Conservation (phyloP, 2,113 vertebrate species). For the Lagopus leucura region DNA sequence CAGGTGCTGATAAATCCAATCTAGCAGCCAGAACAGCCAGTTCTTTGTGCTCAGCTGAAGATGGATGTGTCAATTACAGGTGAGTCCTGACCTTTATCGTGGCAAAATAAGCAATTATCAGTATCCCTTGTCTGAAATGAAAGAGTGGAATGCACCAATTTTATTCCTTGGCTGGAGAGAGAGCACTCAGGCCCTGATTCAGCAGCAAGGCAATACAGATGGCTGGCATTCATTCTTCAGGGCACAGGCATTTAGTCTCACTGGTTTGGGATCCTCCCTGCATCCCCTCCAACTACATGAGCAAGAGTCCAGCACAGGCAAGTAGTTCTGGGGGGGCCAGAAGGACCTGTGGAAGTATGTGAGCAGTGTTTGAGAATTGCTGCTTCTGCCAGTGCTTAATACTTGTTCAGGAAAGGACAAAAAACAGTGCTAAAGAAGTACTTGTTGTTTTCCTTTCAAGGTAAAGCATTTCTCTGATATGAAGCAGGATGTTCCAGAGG, state of each 20-base stretch:
- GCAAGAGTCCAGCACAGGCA: not conserved
- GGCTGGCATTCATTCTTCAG: not conserved
- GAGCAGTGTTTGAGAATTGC: not conserved
- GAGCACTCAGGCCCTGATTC: not conserved
- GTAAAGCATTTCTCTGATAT: not conserved
- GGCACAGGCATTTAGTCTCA: not conserved
- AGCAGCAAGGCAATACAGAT: not conserved
- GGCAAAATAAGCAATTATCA: not conserved
- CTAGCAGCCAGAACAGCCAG: not conserved
- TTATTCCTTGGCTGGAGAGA: not conserved
- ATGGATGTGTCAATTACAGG: constrained; percentile 25
- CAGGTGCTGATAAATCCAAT: constrained; percentile 2
- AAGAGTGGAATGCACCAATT: not conserved
- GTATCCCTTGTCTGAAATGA: not conserved
- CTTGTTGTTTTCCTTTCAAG: not conserved
- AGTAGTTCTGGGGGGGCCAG: not conserved
- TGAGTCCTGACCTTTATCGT: not conserved
- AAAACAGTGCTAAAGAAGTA: not conserved
- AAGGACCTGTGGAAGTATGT: accelerated
- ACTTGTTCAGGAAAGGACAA: not conserved
- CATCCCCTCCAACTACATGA: not conserved
- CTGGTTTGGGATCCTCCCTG: not conserved
- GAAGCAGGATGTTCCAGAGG: not conserved
- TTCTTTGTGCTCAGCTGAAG: not conserved
- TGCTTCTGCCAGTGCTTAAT: not conserved